Base-by-base conservation (phyloP, 2,113 vertebrate species). In the Pelecanoides urinatrix region DNA sequence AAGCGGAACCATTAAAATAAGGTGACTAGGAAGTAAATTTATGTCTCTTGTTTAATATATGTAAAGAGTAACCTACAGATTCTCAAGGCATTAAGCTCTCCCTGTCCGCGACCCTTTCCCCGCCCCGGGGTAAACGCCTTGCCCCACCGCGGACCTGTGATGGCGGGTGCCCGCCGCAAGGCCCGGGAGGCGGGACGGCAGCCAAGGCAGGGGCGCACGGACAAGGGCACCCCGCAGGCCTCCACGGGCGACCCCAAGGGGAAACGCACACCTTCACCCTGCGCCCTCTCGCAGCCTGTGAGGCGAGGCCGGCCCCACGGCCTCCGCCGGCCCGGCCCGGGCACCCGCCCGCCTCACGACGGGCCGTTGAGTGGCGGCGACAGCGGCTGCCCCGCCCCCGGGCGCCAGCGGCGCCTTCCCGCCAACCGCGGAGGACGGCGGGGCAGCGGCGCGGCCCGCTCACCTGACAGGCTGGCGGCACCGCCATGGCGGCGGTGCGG, bases 401-500 rank as follows among this genome's bases (percentile, higher is more conserved):
- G 40, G 40, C 40, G 40, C 40, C 40, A 40, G 18, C 29, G 18
- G 65, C 74, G 29, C 29, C 23, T 73, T 27, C 67, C 50, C 42
- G 47, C 81, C 47, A 14, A 12, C 17, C 29, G 66, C 16, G 9
- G 44, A 14, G 58, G 20, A 17, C 19, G 25, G 30, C 53, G 55
- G 42, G 44, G 44, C 45, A 40, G 40, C 40, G 40, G 40, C 40
- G 40, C 40, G n/a, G 42, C 34, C 32, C 38, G 8, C 14, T 59
- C 25, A 13, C 36, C 9, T 36, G 8, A 3, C 2, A 45, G 38
- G 56, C 72, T 14, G 73, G 25, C 30, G 67, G 26, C 11, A 2
- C 10, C 8, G 58, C 77, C 13, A 95, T 99, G 94, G 94, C 94
- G 10, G 94, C 97, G 10, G 94, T 99, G 30, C 56, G 97, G 45